Base-by-base conservation (phyloP, 2,888 invertebrate species). In the Cheilosia vulpina region DNA sequence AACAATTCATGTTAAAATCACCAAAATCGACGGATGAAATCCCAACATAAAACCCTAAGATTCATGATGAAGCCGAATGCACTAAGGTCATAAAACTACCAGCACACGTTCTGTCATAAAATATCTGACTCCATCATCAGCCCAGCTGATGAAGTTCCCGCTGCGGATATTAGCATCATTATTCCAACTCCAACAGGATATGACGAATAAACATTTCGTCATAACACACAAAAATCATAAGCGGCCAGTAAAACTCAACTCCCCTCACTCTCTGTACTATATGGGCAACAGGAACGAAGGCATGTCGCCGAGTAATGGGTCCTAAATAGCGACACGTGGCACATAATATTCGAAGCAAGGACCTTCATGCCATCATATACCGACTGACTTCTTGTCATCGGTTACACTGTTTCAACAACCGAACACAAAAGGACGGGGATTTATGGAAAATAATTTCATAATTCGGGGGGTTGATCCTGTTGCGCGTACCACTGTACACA, bases 371-470 rank as follows among this genome's bases (percentile, higher is more conserved):
- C 55, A 38, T 24, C 72, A 58, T 73, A 47, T 45, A 66, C 68
- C 72, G 81, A 27, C 55, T 82, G 90, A 90, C 90, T 90, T 90
- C 88, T 88, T 89, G 90, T 89, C 89, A 77, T 63, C 73, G 45
- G 60, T 81, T 58, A 68, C 52, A 66, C 47, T 66, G 34, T 78
- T 38, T 27, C 43, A 45, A 24, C 19, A 71, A 19, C 41, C 19
- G n/a, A 31, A 66, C 13, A 72, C 65, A 78, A 69, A 81, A 65
- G 85, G 85, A 87, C 87, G 88, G 88, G 88, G 88, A 91, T 91
- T 88, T 91, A 91, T 90, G 91, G 89, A 89, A 92, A 91, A 91
- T 92, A 91, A 92, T 92, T 92, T 92, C 92, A 92, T 92, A 92
- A 92, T 91, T 92, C 89, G 89, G 89, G 90, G 90, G 91, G 91